Conservation (phyloP, 1,140 invertebrate species). For the Eupristina koningsbergeri region DNA sequence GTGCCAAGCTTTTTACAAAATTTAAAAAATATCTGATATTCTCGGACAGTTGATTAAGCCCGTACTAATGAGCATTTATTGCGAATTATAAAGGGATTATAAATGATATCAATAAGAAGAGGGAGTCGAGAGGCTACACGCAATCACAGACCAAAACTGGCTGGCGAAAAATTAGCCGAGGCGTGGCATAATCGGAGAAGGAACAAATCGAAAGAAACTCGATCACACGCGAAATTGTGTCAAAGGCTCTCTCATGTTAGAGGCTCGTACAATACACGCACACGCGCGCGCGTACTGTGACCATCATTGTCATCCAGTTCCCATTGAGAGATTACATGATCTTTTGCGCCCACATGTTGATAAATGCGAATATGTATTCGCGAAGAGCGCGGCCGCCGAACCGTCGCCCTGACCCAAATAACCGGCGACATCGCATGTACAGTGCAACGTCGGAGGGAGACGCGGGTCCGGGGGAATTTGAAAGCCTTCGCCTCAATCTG, state of each 20-base stretch:
- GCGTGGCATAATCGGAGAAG: not conserved
- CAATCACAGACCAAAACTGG: too few species aligned
- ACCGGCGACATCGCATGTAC: conserved; percentile 7
- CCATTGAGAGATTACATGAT: conserved; percentile 50
- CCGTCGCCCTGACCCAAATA: conserved; percentile 49
- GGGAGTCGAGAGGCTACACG: too few species aligned
- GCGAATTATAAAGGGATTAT: too few species aligned
- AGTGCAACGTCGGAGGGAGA: not conserved
- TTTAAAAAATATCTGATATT: too few species aligned
- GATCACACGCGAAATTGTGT: conserved; percentile 42
- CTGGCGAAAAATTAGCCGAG: not conserved
- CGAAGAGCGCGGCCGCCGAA: not conserved
- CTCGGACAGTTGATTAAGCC: too few species aligned
- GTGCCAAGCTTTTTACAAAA: too few species aligned
- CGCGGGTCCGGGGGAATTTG: conserved; percentile 3
- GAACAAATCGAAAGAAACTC: conserved; percentile 25
- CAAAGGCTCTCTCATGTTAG: conserved; percentile 13
- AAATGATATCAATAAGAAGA: too few species aligned
- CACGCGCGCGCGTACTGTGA: not conserved
- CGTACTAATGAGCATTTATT: too few species aligned
- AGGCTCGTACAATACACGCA: not conserved
- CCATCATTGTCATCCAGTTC: not conserved
- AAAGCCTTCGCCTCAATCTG: conserved; percentile 17
- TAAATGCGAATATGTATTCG: not conserved
- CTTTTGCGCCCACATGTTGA: conserved; percentile 47